phyloP scores from a whole-genome alignment of 2,888 invertebrate genomes.

The Drosophila prostipennis region DNA sequence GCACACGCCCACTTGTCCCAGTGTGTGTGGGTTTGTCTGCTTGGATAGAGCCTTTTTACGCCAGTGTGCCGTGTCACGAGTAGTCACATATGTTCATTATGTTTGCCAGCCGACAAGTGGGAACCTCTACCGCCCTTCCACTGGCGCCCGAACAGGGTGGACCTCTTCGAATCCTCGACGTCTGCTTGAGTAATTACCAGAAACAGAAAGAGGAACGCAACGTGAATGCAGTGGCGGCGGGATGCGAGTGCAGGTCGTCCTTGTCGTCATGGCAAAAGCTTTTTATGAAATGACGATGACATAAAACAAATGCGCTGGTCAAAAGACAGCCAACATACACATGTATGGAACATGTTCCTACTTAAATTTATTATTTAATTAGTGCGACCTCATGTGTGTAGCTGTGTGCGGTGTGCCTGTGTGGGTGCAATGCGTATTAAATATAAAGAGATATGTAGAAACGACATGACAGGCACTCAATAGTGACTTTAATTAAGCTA shows the following conservation, averaged over 20 bases:
- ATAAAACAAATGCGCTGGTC: slow-evolving; percentile 49
- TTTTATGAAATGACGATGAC: slow-evolving; percentile 62
- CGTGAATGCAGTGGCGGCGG: slow-evolving; percentile 51
- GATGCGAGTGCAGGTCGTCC: slow-evolving; percentile 47
- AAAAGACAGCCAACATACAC: slow-evolving; percentile 28
- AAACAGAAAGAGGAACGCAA: slow-evolving; percentile 56
- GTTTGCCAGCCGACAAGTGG: slow-evolving; percentile 66
- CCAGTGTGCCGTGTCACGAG: slow-evolving; percentile 62
- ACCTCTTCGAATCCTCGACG: slow-evolving; percentile 58
- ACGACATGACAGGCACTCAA: background rate
- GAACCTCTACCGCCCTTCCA: too few relatives aligned
- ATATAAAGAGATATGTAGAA: background rate
- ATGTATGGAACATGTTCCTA: slow-evolving; percentile 32
- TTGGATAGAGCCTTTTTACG: slow-evolving; percentile 67
- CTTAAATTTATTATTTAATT: slow-evolving; percentile 67
- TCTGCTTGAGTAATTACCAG: slow-evolving; percentile 77
- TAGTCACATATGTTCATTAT: slow-evolving; percentile 69
- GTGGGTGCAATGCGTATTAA: background rate
- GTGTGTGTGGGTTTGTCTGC: slow-evolving; percentile 17
- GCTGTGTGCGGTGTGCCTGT: slow-evolving; percentile 1
- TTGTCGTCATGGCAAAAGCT: slow-evolving; percentile 42
- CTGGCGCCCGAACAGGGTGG: background rate
- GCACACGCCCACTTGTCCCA: slow-evolving; percentile 14
- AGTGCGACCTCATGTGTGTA: slow-evolving; percentile 42
- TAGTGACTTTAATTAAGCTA: background rate